Evolutionary conservation across 2,113 vertebrate genomes (phyloP).

Genomic region (Balaeniceps rex): DNA sequence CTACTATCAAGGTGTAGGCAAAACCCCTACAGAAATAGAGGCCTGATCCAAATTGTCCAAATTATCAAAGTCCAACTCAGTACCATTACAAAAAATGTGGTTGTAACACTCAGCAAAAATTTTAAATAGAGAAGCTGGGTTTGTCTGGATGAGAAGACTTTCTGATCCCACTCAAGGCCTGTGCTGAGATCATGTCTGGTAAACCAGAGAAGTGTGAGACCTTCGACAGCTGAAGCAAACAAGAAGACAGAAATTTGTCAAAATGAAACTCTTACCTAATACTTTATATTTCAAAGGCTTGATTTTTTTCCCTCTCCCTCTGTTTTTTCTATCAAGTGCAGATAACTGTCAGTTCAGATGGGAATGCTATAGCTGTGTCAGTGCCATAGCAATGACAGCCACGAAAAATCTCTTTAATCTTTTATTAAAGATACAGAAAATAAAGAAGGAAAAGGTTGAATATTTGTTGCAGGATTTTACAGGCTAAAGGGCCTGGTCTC

Average conservation of each 20-base stretch:
- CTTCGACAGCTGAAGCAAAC: neutral
- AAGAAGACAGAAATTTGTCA: conserved; percentile 6
- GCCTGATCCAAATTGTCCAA: neutral
- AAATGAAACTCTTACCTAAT: conserved; percentile 41
- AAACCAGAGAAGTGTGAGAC: conserved; percentile 27
- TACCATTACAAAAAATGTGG: neutral
- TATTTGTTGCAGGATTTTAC: neutral
- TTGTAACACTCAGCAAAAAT: neutral
- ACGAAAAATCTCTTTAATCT: neutral
- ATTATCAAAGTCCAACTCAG: neutral
- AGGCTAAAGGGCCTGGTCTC: neutral
- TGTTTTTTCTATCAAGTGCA: conserved; percentile 22
- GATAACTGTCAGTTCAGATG: neutral
- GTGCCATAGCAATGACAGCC: neutral
- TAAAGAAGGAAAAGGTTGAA: neutral
- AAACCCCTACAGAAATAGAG: neutral
- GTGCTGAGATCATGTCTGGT: conserved; percentile 58
- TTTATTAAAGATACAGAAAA: neutral
- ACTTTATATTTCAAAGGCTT: conserved; percentile 22
- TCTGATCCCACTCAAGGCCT: neutral
- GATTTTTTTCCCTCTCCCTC: neutral
- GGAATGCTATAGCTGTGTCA: neutral
- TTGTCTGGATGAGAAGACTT: neutral
- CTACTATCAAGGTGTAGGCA: neutral
- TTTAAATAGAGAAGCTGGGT: neutral